Base-by-base conservation (phyloP, 2,113 vertebrate species). In the Nothoprocta pentlandii region DNA sequence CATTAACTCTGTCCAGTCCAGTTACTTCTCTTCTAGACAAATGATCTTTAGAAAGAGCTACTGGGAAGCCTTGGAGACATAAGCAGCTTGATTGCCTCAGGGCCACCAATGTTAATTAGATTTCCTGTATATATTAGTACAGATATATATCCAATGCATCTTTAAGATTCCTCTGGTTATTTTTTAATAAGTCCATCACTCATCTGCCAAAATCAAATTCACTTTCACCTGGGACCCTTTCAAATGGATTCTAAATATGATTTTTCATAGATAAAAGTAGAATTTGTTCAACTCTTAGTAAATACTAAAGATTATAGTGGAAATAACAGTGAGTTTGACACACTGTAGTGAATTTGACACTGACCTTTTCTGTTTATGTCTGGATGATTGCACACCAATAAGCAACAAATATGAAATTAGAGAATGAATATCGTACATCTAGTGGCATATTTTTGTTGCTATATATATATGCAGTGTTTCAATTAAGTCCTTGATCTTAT, bases 391-490 rank as follows among this genome's bases (percentile, higher is more conserved):
- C 2, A 8, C 30, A 20, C 3, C 69, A 53, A 73, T 58, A 25
- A 28, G 20, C 28, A 77, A 49, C 4, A 14, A 6, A 58, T 6
- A 23, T 46, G 30, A 66, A 3, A 58, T 66, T 11, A 76, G 8
- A 79, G 59, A 3, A 15, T 2, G 12, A 53, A 17, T 0, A 39
- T 2, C 4, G 5, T 80, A 36, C 16, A 58, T 66, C 58, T n/a
- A 62, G 63, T 9, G 2, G 8, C 3, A 30, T 21, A 69, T 44
- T 94, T 73, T 20, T 66, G 7, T 41, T 66, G 22, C 63, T 4
- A 9, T 47, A 25, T 42, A 58, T 0, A 0, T 1, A 34, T 22
- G 58, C 1, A 76, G 5, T 34, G 10, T 71, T 81, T 32, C 12
- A 61, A 19, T 51, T 47, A 44, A 64, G 12, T 16, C 21, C 5